These are phyloP conservation scores for Formica aserva DNA, from an alignment of 2,888 invertebrate species.

Conservation along the genomic window DNA sequence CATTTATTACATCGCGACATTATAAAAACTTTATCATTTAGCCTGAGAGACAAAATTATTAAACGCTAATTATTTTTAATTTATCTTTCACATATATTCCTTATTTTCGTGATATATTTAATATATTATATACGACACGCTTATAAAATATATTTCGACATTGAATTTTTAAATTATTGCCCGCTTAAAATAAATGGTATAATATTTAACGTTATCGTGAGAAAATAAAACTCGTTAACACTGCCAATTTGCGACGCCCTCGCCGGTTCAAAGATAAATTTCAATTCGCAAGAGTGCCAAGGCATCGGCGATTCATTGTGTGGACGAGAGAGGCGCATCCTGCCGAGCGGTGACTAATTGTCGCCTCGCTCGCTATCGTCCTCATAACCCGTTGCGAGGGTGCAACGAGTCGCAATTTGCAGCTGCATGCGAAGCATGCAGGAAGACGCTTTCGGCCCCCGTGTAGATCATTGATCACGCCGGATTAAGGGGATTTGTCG, in stretches of 20 bases:
- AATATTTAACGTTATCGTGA: background rate
- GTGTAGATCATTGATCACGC: constrained; percentile 59
- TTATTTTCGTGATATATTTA: background rate
- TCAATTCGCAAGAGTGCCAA: constrained; percentile 7
- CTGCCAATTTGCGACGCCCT: background rate
- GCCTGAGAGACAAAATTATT: background rate
- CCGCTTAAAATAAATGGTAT: background rate
- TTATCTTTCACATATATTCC: background rate
- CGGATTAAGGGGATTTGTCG: constrained; percentile 69
- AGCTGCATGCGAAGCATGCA: constrained; percentile 45
- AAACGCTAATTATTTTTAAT: background rate
- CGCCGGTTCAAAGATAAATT: background rate
- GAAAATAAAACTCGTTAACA: background rate
- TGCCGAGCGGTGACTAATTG: constrained; percentile 43
- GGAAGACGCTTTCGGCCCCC: constrained; percentile 52
- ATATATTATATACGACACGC: background rate
- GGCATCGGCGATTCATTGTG: constrained; percentile 12
- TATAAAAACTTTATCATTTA: background rate
- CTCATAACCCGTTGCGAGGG: constrained; percentile 6
- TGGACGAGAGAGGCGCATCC: background rate
- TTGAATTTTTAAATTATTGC: background rate
- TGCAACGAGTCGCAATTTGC: constrained; percentile 56
- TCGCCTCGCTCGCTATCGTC: constrained; percentile 1
- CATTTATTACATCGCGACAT: background rate
- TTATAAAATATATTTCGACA: background rate